phyloP scores from a whole-genome alignment of 2,797 vertebrate species.

The Remorina albescens region DNA sequence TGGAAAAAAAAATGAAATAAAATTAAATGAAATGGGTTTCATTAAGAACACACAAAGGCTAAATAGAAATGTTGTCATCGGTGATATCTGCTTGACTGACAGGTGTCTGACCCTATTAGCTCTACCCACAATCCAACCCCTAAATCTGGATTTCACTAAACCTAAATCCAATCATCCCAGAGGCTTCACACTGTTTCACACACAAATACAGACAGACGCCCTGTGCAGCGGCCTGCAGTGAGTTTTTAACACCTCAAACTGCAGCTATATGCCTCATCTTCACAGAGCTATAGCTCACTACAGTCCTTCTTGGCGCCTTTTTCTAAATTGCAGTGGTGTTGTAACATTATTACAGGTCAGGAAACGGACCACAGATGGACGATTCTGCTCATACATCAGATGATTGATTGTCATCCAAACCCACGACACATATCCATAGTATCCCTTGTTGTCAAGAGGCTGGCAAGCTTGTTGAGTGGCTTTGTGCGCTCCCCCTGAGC shows the following conservation, averaged over 20 bases:
- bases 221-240: neutral
- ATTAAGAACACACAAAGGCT: neutral
- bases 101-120: slow-evolving; percentile 19
- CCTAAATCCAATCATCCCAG: slow-evolving; percentile 44
- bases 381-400: slow-evolving; percentile 65
- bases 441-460: slow-evolving; percentile 60
- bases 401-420: slow-evolving; percentile 69
- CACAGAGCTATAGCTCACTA: neutral
- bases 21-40: no score
- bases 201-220: neutral
- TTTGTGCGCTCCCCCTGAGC: slow-evolving; percentile 26
- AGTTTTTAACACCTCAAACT: slow-evolving; percentile 28
- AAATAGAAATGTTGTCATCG: neutral
- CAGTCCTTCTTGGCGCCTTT: slow-evolving; percentile 42
- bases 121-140: slow-evolving; percentile 35
- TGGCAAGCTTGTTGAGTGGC: slow-evolving; percentile 61
- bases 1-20: no score
- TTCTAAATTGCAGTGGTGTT: slow-evolving; percentile 47
- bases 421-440: slow-evolving; percentile 52
- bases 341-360: slow-evolving; percentile 71
- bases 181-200: slow-evolving; percentile 5
- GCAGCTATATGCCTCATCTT: neutral
- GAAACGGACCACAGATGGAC: slow-evolving; percentile 49
- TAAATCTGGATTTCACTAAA: slow-evolving; percentile 65
- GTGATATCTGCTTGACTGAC: slow-evolving; percentile 39